Percentiles rank a stretch among this genome's conserved stretches.
Conservation (phyloP, 1,140 invertebrate genomes). For the Microplitis demolitor region DNA sequence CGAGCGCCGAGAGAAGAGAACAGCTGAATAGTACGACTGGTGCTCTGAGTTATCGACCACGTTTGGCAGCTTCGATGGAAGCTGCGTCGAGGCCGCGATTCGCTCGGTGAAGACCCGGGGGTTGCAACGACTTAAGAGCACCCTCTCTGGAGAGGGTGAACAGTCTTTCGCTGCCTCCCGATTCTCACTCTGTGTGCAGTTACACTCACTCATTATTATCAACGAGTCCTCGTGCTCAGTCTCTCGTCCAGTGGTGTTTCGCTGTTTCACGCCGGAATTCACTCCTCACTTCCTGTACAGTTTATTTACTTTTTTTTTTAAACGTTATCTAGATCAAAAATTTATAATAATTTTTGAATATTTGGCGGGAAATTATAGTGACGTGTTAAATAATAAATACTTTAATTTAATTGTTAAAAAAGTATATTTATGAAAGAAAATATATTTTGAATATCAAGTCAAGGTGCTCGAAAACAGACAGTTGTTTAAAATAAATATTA, state of each 20-base stretch:
- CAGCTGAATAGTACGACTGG: slow-evolving; percentile 13
- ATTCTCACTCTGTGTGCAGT: neutral
- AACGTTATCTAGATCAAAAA: no score
- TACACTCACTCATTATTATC: neutral
- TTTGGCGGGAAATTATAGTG: neutral
- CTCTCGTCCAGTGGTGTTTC: neutral
- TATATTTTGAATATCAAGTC: no score
- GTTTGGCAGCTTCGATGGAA: slow-evolving; percentile 17
- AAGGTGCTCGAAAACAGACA: no score
- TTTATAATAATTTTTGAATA: neutral
- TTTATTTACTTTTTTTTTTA: no score
- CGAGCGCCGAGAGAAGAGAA: neutral
- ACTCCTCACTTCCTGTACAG: no score
- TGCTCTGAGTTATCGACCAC: slow-evolving; percentile 23
- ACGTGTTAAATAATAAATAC: neutral
- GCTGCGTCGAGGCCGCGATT: slow-evolving; percentile 23
- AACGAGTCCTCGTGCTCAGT: neutral
- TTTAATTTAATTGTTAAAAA: neutral
- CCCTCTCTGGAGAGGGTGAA: slow-evolving; percentile 8
- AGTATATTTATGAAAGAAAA: no score
- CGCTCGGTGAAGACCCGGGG: slow-evolving; percentile 13
- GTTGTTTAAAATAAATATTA: no score
- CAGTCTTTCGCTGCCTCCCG: slow-evolving; percentile 1
- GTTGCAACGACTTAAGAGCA: slow-evolving; percentile 10
- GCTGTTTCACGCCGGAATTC: no score